Evolutionary conservation across 2,888 invertebrate genomes (phyloP), one percentile per base, ranked within the genome.

Genomic region (Chaitophorus viminalis): DNA sequence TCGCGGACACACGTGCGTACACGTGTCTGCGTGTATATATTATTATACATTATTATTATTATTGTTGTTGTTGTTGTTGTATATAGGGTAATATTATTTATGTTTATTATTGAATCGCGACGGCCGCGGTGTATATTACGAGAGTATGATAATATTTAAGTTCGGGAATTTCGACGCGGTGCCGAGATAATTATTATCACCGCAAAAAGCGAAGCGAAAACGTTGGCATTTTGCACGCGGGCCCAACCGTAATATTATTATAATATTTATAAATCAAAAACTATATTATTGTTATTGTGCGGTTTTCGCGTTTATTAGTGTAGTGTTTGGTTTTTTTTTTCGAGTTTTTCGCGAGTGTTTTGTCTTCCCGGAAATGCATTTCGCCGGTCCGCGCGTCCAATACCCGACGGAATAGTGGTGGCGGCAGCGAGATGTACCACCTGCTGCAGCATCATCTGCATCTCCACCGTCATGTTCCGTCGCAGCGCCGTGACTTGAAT

Each of bases 401-500:
- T 21, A 31, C 52, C 46, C 46, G 46, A 46, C 46, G 14, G 46
- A 14, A 46, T 46, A 46, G 6, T 46, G 46, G 46, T 9, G 14
- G 46, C 17, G 72, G 33, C 17, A 11, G 39, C 39, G 39, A 11
- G 60, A 74, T 74, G 74, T 9, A 54, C 36, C 74, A 70, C 52
- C 70, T 18, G 25, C 84, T 39, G 65, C 46, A 31, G 60, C 79
- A 70, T 25, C 84, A 46, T 3, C 46, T 46, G 14, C 46, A 14
- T 46, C 75, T 54, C 39, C 65, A 65, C 29, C 65, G 39, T 17
- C n/a, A 65, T 46, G 85, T 77, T 31, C 36, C 84, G 65, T 29
- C 75, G 84, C 75, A 75, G 84, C 46, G 85, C 85, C 31, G 85
- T 85, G 31, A 85, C 85, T 52, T 77, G 76, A 85, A 65, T 46